Conservation (phyloP, 1,140 invertebrate species). For the Atta colombica region DNA sequence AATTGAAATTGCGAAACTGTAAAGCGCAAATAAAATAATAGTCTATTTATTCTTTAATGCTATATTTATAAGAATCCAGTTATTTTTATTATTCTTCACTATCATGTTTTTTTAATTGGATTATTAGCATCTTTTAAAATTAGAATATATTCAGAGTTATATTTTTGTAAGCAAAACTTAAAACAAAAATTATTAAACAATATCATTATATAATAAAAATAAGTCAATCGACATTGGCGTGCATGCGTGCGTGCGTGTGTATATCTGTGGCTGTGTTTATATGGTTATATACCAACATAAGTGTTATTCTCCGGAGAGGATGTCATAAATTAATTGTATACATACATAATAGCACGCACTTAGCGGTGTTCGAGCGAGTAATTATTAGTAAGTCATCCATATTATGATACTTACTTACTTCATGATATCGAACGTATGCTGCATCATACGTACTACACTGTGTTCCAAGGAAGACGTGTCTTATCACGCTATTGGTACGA, state of each 20-base stretch:
- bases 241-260: too few relatives aligned
- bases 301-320: background rate
- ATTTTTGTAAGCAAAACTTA: too few relatives aligned
- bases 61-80: background rate
- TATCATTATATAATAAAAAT: background rate
- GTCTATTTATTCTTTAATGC: background rate
- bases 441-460: constrained; percentile 17
- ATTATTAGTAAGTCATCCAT: constrained; percentile 55
- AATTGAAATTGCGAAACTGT: background rate
- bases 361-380: constrained; percentile 37
- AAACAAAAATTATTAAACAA: background rate
- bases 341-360: constrained; percentile 40
- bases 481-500: constrained; percentile 37
- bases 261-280: background rate
- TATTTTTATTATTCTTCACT: too few relatives aligned
- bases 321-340: constrained; percentile 19
- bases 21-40: background rate
- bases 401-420: constrained; percentile 31
- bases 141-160: too few relatives aligned
- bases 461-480: constrained; percentile 47
- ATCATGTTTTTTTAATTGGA: too few relatives aligned
- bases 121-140: too few relatives aligned
- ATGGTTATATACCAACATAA: background rate
- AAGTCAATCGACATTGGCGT: background rate
- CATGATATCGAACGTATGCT: constrained; percentile 33